phyloP scores from a whole-genome alignment of 1,140 invertebrate species.

The Apis florea region DNA sequence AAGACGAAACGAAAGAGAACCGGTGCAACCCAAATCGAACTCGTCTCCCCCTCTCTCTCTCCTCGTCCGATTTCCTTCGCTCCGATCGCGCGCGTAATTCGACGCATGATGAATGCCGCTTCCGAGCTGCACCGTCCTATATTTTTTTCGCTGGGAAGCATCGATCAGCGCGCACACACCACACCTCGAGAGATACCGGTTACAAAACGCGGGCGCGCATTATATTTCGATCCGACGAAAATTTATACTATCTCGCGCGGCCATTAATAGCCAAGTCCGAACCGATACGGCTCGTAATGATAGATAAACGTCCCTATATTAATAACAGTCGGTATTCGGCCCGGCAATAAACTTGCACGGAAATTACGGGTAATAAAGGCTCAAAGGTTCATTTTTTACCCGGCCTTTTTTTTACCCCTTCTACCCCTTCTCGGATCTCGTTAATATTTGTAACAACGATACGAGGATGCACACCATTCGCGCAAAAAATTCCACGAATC shows the following conservation, averaged over 20 bases:
- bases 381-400: constrained; percentile 16
- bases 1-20: not conserved
- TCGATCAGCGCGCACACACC: constrained; percentile 3
- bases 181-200: not conserved
- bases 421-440: not conserved
- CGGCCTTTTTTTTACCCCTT: not conserved
- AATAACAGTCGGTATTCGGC: constrained; percentile 39
- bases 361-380: constrained; percentile 37
- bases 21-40: constrained; percentile 2
- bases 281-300: constrained; percentile 30
- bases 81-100: constrained; percentile 17
- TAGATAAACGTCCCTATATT: constrained; percentile 42
- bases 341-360: constrained; percentile 24
- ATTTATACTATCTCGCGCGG: constrained; percentile 20
- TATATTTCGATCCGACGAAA: constrained; percentile 3
- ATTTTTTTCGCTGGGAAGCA: not conserved
- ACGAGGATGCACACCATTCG: not conserved
- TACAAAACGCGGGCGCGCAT: not conserved
- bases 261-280: constrained; percentile 25
- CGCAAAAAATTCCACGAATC: not conserved
- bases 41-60: not conserved
- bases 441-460: constrained; percentile 19
- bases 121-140: not conserved
- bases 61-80: not conserved
- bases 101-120: constrained; percentile 15